Base-by-base conservation (phyloP, 2,888 invertebrate species). In the Malthinus seriepunctatus region DNA sequence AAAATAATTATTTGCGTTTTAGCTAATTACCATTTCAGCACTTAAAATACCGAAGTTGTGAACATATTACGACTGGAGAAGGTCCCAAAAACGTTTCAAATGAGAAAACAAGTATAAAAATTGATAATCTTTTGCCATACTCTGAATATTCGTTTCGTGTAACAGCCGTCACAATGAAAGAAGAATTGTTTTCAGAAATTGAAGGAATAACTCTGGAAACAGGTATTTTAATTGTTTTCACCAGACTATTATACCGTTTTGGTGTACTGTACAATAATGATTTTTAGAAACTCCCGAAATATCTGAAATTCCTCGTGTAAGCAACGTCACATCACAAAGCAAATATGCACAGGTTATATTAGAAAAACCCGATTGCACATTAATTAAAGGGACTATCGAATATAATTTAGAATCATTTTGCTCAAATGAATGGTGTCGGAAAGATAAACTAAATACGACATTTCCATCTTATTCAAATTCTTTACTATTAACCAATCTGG, bases 351-450 rank as follows among this genome's bases (percentile, higher is more conserved):
- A 32, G 31, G 23, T 60, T 15, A 12, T 38, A 14, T 31, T 60
- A 12, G 2, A 52, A 0, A 4, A 11, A 49, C 45, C 52, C 9
- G 33, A 49, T 4, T 60, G 60, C 38, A 35, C 33, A 4, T 9
- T 15, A 10, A 6, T 60, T 8, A 52, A 45, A 45, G 60, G 60
- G 14, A 9, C 35, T 2, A 4, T 49, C 4, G 8, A 31, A 3
- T 45, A 45, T 46, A 12, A 52, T 31, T 7, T 52, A 9, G 12
- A 11, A 1, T 11, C 11, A n/a, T 5, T 7, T 9, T 60, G 60
- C 34, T 31, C 10, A 4, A 50, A 38, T 8, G n/a, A 38, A 12
- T 60, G 60, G 60, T 60, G 60, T 39, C 6, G 9, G 4, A 8
- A 39, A n/a, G 14, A 44, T 34, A n/a, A 10, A 34, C n/a, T 8